These are phyloP conservation scores for Cecropterus lyciades DNA, from an alignment of 1,140 invertebrate genomes.

Conservation along the genomic window DNA sequence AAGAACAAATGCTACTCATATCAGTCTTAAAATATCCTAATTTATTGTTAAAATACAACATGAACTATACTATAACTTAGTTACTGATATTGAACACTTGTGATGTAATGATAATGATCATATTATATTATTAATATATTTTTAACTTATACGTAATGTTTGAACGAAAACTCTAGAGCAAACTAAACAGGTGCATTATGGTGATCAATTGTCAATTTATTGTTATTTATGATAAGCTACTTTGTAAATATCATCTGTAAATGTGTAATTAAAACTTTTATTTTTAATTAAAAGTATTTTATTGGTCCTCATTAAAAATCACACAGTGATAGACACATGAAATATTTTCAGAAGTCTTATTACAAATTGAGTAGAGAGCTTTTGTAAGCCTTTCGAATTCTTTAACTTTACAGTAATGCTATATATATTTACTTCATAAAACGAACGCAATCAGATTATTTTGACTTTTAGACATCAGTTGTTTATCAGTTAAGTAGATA, in stretches of 20 bases:
- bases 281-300: conserved; percentile 38
- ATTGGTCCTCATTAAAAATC: conserved; percentile 20
- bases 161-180: conserved; percentile 1
- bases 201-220: conserved; percentile 19
- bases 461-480: no score
- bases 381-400: conserved; percentile 41
- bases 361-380: conserved; percentile 45
- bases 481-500: no score
- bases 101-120: conserved; percentile 26
- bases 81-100: conserved; percentile 12
- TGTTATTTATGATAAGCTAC: conserved; percentile 24
- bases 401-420: not conserved
- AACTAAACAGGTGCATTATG: conserved; percentile 1
- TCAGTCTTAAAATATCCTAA: conserved; percentile 10
- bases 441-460: conserved; percentile 30
- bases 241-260: conserved; percentile 52
- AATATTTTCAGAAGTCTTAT: conserved; percentile 38
- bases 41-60: conserved; percentile 10
- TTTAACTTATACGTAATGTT: not conserved
- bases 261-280: conserved; percentile 46
- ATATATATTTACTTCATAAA: conserved; percentile 18
- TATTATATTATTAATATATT: conserved; percentile 1
- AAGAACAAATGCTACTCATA: conserved; percentile 39
- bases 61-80: conserved; percentile 1
- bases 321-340: conserved; percentile 16